Evolutionary conservation across 2,888 invertebrate species (phyloP).

Genomic region (Incurvaria masculella): DNA sequence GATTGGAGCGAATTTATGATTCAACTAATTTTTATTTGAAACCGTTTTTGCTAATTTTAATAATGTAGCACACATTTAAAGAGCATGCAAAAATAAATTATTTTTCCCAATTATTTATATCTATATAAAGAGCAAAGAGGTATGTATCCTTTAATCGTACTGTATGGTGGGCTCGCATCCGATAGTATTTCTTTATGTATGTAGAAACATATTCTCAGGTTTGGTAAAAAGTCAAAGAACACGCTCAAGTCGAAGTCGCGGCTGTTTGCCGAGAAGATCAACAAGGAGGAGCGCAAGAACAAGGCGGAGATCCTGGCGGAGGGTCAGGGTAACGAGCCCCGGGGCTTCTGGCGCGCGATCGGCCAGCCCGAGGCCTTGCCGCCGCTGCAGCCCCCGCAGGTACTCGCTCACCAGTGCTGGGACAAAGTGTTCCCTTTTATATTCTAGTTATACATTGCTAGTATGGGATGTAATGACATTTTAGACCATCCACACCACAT

Average conservation of each 20-base stretch:
- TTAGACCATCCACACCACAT: too few species aligned
- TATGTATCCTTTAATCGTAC: too few species aligned
- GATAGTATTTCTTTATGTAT: background rate
- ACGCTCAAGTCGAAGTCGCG: conserved; percentile 85
- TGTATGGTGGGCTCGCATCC: background rate
- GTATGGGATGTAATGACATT: too few species aligned
- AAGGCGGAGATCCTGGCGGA: conserved; percentile 87
- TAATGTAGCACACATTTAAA: too few species aligned
- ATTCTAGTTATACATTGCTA: too few species aligned
- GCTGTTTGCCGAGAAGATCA: conserved; percentile 96
- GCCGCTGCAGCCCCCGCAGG: conserved; percentile 35
- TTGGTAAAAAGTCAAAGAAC: conserved; percentile 80
- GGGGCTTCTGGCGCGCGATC: conserved; percentile 80
- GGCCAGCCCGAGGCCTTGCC: conserved; percentile 55
- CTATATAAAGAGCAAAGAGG: too few species aligned
- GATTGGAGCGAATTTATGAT: too few species aligned
- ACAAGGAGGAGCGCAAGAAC: conserved; percentile 96
- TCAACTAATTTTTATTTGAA: too few species aligned
- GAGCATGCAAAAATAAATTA: background rate
- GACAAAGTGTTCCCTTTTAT: too few species aligned
- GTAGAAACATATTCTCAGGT: conserved; percentile 24
- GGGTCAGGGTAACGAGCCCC: conserved; percentile 76
- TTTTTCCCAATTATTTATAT: background rate
- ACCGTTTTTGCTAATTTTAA: too few species aligned
- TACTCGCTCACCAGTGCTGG: too few species aligned